Percentiles rank a stretch among this genome's conserved stretches.
Evolutionary conservation across 2,888 invertebrate species (phyloP).

Genomic region (Diogma glabrata): DNA sequence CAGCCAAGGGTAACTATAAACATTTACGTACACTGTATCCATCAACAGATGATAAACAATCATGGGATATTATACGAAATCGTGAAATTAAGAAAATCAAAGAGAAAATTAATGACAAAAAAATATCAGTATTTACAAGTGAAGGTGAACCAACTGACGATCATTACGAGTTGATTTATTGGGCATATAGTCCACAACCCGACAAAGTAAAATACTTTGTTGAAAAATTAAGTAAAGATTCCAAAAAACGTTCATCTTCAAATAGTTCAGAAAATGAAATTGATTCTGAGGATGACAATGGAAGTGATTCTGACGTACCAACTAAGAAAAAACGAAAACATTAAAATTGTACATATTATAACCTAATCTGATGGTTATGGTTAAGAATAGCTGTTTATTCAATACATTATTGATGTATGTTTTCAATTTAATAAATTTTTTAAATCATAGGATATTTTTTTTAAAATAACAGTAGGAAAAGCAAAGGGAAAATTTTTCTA

Average conservation of each 20-base stretch:
- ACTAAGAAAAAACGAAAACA: not conserved
- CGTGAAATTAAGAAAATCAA: constrained; percentile 45
- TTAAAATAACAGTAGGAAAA: no score
- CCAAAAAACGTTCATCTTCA: constrained; percentile 30
- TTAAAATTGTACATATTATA: no score
- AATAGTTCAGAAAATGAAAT: not conserved
- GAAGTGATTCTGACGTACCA: not conserved
- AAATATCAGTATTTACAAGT: constrained; percentile 48
- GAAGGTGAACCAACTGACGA: constrained; percentile 55
- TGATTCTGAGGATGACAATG: not conserved
- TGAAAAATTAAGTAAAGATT: constrained; percentile 25
- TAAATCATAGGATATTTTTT: no score
- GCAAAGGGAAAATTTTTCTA: no score
- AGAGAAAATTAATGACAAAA: constrained; percentile 45
- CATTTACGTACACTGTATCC: constrained; percentile 51
- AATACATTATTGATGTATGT: no score
- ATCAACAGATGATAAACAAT: constrained; percentile 41
- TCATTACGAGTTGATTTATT: constrained; percentile 56
- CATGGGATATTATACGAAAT: constrained; percentile 69
- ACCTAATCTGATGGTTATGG: no score
- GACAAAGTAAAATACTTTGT: constrained; percentile 50
- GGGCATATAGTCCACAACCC: constrained; percentile 66
- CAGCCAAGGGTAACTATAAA: constrained; percentile 46
- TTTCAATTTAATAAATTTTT: no score
- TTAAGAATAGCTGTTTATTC: no score